Base-by-base conservation (phyloP, 2,797 vertebrate genomes). In the Xiphophorus birchmanni region DNA sequence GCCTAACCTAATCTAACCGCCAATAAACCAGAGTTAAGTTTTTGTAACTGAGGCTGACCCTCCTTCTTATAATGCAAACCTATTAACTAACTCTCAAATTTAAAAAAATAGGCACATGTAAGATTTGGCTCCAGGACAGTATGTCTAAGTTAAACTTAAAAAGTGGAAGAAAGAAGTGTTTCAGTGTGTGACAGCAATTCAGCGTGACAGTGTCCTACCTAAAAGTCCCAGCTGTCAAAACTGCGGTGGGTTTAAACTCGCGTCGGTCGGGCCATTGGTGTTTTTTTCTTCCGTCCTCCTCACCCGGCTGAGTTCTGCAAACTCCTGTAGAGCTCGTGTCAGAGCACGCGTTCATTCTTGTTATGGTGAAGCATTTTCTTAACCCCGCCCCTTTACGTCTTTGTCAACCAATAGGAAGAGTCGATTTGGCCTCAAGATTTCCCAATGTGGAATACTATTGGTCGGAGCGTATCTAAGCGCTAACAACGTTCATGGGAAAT, bases 321-420 rank as follows among this genome's bases (percentile, higher is more conserved):
- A 80, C 54, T 74, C 54, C n/a, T 35, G 8, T 54, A 5, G 5
- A 42, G 35, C 86, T 87, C 81, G 81, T 87, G 91, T 90, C 65
- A 5, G 52, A 7, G 73, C 86, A 86, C 58, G 69, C 87, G 21
- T 40, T 67, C 75, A 37, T 29, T 67, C 90, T 90, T 93, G 91
- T 93, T 94, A 94, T 94, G 94, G 87, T 60, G 1, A 79, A 40
- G 35, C 47, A 3, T 32, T 45, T 17, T 7, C 2, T 50, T 12
- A 80, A 48, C 83, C 76, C 83, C 93, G 83, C 95, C 95, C 80
- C 56, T 0, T 5, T 54, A 26, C 1, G 0, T 1, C 1, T n/a
- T 2, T 8, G 17, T 5, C 4, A 76, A 21, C 89, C 90, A 94
- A 93, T 94, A 44, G 80, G 21, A 86, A 18, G 26, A 47, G 47